Percentiles rank a stretch among this genome's conserved stretches.
Conservation (phyloP, 2,888 invertebrate genomes). For the Hipparchia sbordonii region DNA sequence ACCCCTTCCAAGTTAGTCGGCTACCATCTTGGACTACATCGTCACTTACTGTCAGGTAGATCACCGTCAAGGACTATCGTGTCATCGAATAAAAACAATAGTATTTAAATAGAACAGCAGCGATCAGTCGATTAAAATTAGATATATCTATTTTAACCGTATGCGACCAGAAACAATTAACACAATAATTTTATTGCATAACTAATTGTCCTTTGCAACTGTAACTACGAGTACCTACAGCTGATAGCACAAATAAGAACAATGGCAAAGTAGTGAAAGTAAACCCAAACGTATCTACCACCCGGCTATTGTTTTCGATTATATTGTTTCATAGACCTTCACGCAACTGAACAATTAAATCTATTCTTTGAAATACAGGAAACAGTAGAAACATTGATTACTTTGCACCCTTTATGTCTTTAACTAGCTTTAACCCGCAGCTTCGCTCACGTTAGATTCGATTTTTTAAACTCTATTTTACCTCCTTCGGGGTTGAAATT, state of each 20-base stretch:
- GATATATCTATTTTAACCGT: background rate
- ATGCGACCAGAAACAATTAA: conserved; percentile 5
- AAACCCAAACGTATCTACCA: conserved; percentile 57
- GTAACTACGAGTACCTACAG: conserved; percentile 51
- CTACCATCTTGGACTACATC: no score
- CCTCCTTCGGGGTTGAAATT: no score
- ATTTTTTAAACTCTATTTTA: no score
- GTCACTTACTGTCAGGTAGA: no score
- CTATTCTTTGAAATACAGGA: conserved; percentile 38
- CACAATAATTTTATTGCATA: conserved; percentile 54
- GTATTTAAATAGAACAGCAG: no score
- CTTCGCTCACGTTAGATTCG: no score
- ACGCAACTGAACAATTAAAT: conserved; percentile 58
- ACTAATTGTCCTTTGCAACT: conserved; percentile 48
- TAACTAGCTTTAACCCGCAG: no score
- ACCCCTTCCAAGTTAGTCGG: no score
- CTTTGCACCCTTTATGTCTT: conserved; percentile 5
- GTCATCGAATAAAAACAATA: no score
- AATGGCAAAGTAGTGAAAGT: conserved; percentile 77
- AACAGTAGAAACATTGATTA: conserved; percentile 19
- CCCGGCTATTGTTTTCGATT: conserved; percentile 70
- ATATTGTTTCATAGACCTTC: conserved; percentile 78
- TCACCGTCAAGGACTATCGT: no score
- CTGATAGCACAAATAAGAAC: conserved; percentile 64
- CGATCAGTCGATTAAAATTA: no score